These are phyloP conservation scores for Chrysodeixis includens DNA, from an alignment of 2,888 invertebrate genomes.

Conservation along the genomic window DNA sequence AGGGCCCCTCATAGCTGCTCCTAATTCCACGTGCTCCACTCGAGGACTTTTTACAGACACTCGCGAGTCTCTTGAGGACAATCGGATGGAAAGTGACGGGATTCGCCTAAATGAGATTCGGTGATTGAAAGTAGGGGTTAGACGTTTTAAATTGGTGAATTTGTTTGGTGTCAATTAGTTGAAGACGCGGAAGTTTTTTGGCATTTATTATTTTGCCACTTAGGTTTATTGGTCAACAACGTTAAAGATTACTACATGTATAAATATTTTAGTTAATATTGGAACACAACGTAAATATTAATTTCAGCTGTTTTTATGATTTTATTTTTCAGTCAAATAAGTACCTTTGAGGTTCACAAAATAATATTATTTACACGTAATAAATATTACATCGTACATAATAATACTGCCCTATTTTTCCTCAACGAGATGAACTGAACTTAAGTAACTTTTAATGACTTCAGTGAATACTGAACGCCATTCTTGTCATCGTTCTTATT, in stretches of 20 bases:
- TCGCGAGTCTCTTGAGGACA: conserved; percentile 78
- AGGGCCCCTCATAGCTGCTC: conserved; percentile 71
- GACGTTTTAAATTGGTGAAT: conserved; percentile 32
- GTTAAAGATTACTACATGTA: too few relatives aligned
- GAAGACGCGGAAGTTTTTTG: neutral
- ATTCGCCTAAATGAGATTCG: conserved; percentile 65
- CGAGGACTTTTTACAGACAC: conserved; percentile 82
- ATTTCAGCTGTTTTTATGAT: too few relatives aligned
- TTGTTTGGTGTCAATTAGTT: conserved; percentile 32
- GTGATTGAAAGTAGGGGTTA: conserved; percentile 54
- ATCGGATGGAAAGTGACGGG: conserved; percentile 75
- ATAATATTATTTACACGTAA: conserved; percentile 16
- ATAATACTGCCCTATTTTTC: conserved; percentile 19
- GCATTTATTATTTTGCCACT: neutral
- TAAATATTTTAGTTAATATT: too few relatives aligned
- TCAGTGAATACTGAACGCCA: conserved; percentile 19
- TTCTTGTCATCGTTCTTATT: conserved; percentile 39
- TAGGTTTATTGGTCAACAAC: too few relatives aligned
- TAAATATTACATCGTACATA: neutral
- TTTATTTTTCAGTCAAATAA: too few relatives aligned
- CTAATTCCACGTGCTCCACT: conserved; percentile 78
- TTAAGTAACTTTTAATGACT: conserved; percentile 45
- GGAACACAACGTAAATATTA: too few relatives aligned
- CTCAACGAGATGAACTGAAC: conserved; percentile 35
- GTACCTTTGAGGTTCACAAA: neutral